A percentile compares a stretch with the other conserved stretches of the same genome.
These are phyloP conservation scores for Ctenicera cuprea DNA, from an alignment of 2,888 invertebrate genomes.

Conservation along the genomic window DNA sequence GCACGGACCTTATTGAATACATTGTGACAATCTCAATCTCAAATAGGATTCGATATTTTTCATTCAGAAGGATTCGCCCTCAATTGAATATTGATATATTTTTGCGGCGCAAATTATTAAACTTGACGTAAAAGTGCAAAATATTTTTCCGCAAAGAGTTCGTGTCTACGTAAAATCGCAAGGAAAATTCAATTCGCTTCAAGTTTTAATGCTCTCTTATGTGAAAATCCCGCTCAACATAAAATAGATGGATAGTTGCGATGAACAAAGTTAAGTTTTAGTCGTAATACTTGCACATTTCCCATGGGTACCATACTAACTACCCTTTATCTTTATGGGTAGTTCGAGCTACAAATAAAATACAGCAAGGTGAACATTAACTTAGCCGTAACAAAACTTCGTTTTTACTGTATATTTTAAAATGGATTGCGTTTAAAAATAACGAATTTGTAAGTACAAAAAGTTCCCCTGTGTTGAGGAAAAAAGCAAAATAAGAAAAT, in stretches of 20 bases:
- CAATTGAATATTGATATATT: not conserved
- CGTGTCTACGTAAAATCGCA: not conserved
- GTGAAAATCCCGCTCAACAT: constrained; percentile 30
- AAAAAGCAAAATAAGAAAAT: not conserved
- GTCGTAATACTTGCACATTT: constrained; percentile 30
- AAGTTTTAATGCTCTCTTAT: constrained; percentile 22
- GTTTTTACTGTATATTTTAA: not conserved
- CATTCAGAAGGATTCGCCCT: constrained; percentile 4
- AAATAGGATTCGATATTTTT: constrained; percentile 37
- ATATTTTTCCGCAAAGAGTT: not conserved
- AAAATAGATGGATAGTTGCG: constrained; percentile 34
- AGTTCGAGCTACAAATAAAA: constrained; percentile 16
- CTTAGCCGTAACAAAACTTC: not conserved
- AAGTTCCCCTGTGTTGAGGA: not conserved
- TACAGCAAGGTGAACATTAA: constrained; percentile 6
- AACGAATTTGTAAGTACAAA: not conserved
- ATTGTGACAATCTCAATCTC: constrained; percentile 37
- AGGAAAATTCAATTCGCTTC: not conserved
- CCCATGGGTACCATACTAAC: constrained; percentile 35
- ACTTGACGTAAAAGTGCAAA: not conserved
- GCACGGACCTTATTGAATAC: constrained; percentile 35
- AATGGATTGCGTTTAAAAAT: too few species aligned
- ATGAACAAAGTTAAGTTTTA: constrained; percentile 38
- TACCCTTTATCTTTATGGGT: constrained; percentile 38
- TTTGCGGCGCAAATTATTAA: not conserved